Evolutionary conservation across 2,888 invertebrate species (phyloP).

Genomic region (Sinohyriopsis cumingii): DNA sequence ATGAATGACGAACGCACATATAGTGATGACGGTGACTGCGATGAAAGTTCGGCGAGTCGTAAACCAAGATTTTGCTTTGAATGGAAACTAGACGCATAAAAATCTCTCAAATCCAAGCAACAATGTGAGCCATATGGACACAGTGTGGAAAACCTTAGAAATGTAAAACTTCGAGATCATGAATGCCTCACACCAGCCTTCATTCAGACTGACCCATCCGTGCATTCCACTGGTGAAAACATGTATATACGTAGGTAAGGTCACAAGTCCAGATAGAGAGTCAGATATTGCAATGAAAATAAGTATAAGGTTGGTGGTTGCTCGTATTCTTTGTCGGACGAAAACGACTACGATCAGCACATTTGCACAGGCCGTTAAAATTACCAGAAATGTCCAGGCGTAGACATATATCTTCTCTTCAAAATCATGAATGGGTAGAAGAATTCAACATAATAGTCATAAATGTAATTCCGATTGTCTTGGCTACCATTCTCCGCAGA

Average conservation of each 20-base stretch:
- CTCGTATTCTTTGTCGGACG: constrained; percentile 10
- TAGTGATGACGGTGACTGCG: constrained; percentile 11
- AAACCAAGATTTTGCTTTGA: constrained; percentile 7
- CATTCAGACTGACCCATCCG: background rate
- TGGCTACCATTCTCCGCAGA: too few relatives aligned
- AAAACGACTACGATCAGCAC: constrained; percentile 16
- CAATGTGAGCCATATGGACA: constrained; percentile 39
- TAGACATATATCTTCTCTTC: background rate
- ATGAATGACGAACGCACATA: constrained; percentile 8
- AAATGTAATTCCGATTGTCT: too few relatives aligned
- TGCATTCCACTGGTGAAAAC: too few relatives aligned
- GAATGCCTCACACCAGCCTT: constrained; percentile 15
- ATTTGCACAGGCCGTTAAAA: constrained; percentile 12
- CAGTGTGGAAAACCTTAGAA: constrained; percentile 29
- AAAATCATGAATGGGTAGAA: background rate
- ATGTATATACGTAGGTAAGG: constrained; percentile 13
- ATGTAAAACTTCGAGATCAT: constrained; percentile 28
- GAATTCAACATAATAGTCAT: too few relatives aligned
- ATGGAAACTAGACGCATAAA: constrained; percentile 15
- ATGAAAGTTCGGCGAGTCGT: constrained; percentile 2
- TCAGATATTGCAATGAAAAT: constrained; percentile 18
- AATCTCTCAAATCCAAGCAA: constrained; percentile 35
- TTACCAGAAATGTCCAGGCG: constrained; percentile 10
- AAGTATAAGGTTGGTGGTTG: constrained; percentile 19
- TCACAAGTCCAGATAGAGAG: constrained; percentile 15